Conservation (phyloP, 2,113 vertebrate species). For the Picathartes gymnocephalus region DNA sequence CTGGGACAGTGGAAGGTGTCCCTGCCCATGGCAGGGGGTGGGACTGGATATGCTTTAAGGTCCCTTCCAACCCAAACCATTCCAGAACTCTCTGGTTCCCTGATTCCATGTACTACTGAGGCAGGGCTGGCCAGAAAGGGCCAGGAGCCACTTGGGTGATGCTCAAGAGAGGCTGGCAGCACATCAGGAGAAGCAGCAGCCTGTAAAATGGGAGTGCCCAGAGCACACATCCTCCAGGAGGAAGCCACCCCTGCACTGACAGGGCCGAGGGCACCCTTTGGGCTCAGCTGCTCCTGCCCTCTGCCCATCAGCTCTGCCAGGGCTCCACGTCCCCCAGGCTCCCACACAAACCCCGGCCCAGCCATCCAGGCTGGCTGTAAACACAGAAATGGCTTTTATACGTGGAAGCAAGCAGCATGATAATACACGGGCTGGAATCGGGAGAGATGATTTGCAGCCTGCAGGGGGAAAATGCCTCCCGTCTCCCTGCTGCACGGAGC, state of each 20-base stretch:
- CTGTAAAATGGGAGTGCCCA: neutral
- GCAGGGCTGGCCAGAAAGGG: neutral
- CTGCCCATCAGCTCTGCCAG: neutral
- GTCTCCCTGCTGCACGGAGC: neutral
- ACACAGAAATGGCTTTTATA: constrained; percentile 8
- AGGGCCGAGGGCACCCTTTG: neutral
- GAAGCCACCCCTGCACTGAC: rapidly evolving
- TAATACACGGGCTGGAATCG: neutral
- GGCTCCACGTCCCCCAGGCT: neutral
- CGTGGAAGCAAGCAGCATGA: neutral
- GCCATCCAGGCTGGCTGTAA: neutral
- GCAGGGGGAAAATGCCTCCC: neutral
- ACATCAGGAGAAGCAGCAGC: neutral
- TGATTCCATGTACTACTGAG: neutral
- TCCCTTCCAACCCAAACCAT: neutral
- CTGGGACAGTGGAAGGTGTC: neutral
- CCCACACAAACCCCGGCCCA: neutral
- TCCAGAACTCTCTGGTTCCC: neutral
- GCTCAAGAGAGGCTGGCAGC: neutral
- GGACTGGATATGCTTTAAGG: neutral
- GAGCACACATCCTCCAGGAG: neutral
- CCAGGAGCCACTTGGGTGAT: neutral
- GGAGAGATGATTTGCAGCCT: neutral
- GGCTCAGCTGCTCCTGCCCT: neutral
- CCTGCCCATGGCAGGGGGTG: neutral